These are phyloP conservation scores for Palythoa grandis DNA, from an alignment of 92 coral and sea anemone genomes.

Conservation along the genomic window DNA sequence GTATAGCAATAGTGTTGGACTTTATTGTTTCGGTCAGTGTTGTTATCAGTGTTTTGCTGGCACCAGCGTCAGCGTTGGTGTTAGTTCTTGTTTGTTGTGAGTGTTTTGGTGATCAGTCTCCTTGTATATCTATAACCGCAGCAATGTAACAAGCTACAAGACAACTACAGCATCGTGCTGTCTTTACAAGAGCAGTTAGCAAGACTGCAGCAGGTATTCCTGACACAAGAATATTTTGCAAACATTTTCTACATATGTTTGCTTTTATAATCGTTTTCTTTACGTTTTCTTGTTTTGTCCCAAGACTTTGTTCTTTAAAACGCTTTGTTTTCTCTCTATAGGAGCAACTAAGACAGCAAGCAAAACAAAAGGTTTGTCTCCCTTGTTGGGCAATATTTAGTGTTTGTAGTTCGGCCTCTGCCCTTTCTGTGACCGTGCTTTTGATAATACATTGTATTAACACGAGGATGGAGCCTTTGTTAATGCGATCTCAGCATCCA, in stretches of 20 bases:
- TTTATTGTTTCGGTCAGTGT: too few relatives aligned
- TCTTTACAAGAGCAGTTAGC: conserved; percentile 96
- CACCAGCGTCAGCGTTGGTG: background rate
- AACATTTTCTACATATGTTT: too few relatives aligned
- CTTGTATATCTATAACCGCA: conserved; percentile 31
- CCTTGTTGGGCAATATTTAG: too few relatives aligned
- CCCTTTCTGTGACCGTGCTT: too few relatives aligned
- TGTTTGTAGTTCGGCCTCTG: too few relatives aligned
- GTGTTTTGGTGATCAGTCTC: background rate
- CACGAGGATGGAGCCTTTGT: too few relatives aligned
- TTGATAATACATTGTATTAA: too few relatives aligned
- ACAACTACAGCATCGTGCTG: conserved; percentile 89
- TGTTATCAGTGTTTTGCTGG: background rate
- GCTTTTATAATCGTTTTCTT: background rate
- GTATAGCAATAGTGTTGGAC: background rate
- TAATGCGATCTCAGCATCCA: too few relatives aligned
- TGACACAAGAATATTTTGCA: too few relatives aligned
- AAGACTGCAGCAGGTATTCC: conserved; percentile 88
- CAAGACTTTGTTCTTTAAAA: too few relatives aligned
- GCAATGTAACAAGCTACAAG: conserved; percentile 97
- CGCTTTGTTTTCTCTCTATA: conserved; percentile 13
- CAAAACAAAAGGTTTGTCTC: conserved; percentile 86
- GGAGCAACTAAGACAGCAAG: conserved; percentile 98
- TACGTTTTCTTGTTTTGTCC: background rate
- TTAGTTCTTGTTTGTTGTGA: background rate